These are phyloP conservation scores for Odontophorus gujanensis DNA, from an alignment of 2,113 vertebrate genomes.

Conservation along the genomic window DNA sequence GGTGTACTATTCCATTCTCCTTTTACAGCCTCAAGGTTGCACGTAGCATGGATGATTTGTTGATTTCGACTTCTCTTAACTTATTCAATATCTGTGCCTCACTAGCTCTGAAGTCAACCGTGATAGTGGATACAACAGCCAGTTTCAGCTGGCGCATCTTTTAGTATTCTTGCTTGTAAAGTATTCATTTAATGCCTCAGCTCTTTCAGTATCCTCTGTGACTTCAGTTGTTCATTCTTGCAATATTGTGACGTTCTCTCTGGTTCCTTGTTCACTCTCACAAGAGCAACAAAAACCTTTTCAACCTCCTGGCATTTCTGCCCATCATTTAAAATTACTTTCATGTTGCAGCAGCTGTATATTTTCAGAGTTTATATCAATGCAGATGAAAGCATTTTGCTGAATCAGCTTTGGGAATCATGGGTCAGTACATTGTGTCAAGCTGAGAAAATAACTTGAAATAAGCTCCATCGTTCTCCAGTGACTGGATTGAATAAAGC, in stretches of 20 bases:
- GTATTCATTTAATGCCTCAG: slow-evolving; percentile 53
- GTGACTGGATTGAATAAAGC: background rate
- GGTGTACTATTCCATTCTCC: background rate
- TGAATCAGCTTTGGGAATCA: background rate
- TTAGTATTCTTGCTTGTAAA: slow-evolving; percentile 11
- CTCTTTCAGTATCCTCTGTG: slow-evolving; percentile 22
- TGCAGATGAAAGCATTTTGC: background rate
- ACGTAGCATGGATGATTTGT: slow-evolving; percentile 14
- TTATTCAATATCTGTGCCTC: slow-evolving; percentile 60
- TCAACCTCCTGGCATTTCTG: slow-evolving; percentile 22
- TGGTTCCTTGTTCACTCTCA: background rate
- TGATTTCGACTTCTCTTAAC: slow-evolving; percentile 50
- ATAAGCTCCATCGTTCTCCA: background rate
- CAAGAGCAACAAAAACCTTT: background rate
- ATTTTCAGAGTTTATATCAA: background rate
- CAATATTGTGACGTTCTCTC: background rate
- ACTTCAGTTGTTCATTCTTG: slow-evolving; percentile 6
- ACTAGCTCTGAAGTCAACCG: slow-evolving; percentile 46
- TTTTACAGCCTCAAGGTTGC: background rate
- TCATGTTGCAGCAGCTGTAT: background rate
- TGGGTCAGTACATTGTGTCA: background rate
- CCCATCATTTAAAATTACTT: background rate
- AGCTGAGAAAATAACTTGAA: background rate
- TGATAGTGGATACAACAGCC: background rate
- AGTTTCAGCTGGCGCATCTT: slow-evolving; percentile 6